phyloP scores from a whole-genome alignment of 53 echinoderm and acorn worm species.

The Crossaster papposus region DNA sequence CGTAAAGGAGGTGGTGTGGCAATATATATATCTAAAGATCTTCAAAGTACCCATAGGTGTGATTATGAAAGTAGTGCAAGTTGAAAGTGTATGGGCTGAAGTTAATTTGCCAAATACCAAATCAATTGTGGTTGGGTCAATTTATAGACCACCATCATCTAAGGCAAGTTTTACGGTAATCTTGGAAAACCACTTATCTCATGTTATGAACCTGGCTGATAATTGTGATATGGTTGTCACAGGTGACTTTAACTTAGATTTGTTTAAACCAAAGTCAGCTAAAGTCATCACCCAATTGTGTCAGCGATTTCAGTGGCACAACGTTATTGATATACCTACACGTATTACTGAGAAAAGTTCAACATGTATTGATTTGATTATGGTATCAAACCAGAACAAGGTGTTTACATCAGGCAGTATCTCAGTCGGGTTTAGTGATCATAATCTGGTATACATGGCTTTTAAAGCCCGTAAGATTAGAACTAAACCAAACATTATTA shows the following conservation, averaged over 20 bases:
- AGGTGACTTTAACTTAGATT: too few species aligned
- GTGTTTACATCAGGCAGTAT: conserved; percentile 28
- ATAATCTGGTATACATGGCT: conserved; percentile 33
- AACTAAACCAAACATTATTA: conserved; percentile 18
- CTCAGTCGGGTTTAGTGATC: conserved; percentile 48
- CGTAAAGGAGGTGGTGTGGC: too few species aligned
- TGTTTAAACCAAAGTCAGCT: conserved; percentile 13
- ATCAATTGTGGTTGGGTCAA: conserved; percentile 39
- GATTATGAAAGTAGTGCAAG: background rate
- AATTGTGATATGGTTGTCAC: conserved; percentile 42
- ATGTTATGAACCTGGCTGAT: background rate
- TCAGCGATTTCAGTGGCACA: conserved; percentile 27
- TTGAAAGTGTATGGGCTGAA: conserved; percentile 51
- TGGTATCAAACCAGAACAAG: conserved; percentile 40
- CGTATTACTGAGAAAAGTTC: conserved; percentile 45
- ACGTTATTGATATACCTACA: conserved; percentile 36
- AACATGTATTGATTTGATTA: conserved; percentile 41
- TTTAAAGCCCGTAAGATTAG: conserved; percentile 25
- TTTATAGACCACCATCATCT: conserved; percentile 41
- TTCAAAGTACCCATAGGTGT: too few species aligned
- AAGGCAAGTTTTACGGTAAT: conserved; percentile 9
- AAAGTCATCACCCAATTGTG: conserved; percentile 31
- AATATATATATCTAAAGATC: conserved; percentile 16
- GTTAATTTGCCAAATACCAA: conserved; percentile 22
- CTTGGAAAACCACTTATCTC: conserved; percentile 21